phyloP scores from a whole-genome alignment of 2,888 invertebrate species.

The Caenorhabditis sp. region DNA sequence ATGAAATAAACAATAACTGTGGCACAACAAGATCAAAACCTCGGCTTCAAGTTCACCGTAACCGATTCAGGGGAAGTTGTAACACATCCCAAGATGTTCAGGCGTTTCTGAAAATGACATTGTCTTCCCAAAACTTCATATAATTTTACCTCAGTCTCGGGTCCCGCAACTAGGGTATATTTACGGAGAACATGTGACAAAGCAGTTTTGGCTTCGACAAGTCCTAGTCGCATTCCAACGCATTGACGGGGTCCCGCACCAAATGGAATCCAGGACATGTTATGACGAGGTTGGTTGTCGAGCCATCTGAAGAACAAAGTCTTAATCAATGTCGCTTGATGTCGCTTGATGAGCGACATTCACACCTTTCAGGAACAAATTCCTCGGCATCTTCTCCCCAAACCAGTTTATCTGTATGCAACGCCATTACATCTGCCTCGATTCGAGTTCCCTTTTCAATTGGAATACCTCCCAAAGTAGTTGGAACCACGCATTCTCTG shows the following conservation, averaged over 20 bases:
- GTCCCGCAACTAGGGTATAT: conserved; percentile 65
- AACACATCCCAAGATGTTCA: conserved; percentile 54
- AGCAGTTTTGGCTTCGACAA: conserved; percentile 76
- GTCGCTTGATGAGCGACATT: too few species aligned
- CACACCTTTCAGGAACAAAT: conserved; percentile 77
- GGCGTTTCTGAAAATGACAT: conserved; percentile 34
- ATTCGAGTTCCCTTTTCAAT: conserved; percentile 75
- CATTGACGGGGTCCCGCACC: conserved; percentile 79
- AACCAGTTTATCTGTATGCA: conserved; percentile 76
- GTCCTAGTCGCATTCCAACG: conserved; percentile 78
- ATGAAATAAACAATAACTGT: neutral
- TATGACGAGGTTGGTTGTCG: conserved; percentile 29
- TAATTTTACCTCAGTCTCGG: conserved; percentile 70
- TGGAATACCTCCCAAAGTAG: conserved; percentile 68
- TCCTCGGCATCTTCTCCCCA: conserved; percentile 80
- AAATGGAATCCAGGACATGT: conserved; percentile 71
- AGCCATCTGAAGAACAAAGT: conserved; percentile 63
- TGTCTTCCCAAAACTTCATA: neutral
- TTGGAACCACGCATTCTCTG: conserved; percentile 69
- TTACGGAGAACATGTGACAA: conserved; percentile 71
- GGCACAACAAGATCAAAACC: neutral
- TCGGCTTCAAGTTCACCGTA: conserved; percentile 32
- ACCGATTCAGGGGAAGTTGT: conserved; percentile 46
- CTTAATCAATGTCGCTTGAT: conserved; percentile 5
- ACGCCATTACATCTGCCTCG: conserved; percentile 73